phyloP scores from a whole-genome alignment of 1,140 invertebrate species.

The Euura lappo region DNA sequence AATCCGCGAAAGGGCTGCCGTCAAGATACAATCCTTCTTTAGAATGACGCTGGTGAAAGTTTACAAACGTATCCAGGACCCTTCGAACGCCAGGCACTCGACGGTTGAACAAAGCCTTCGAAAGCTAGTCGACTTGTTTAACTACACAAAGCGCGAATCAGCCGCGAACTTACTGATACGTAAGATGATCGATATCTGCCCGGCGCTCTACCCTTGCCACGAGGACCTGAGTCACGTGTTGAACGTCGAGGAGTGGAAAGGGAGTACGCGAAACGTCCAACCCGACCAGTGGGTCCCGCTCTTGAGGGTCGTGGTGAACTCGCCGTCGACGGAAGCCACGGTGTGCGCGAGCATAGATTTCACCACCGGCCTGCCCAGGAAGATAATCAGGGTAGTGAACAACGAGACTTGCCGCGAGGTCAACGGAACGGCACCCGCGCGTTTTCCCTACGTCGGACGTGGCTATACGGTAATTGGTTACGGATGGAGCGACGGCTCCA shows the following conservation, averaged over 20 bases:
- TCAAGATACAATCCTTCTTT: constrained; percentile 34
- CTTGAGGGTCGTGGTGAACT: constrained; percentile 26
- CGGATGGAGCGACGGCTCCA: constrained; percentile 32
- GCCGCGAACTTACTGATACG: constrained; percentile 23
- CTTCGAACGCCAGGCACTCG: constrained; percentile 21
- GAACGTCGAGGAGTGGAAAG: constrained; percentile 28
- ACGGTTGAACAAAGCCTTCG: constrained; percentile 18
- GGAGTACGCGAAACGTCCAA: constrained; percentile 18
- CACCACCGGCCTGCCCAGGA: constrained; percentile 35
- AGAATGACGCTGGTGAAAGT: constrained; percentile 27
- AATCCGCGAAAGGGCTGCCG: constrained; percentile 20
- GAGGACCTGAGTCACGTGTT: constrained; percentile 33
- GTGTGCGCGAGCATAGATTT: constrained; percentile 37
- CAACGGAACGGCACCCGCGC: constrained; percentile 31
- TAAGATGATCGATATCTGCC: constrained; percentile 8
- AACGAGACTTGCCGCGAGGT: constrained; percentile 46
- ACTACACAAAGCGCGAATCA: constrained; percentile 23
- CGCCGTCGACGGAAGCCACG: background rate
- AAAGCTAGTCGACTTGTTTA: constrained; percentile 27
- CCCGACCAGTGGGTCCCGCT: constrained; percentile 33
- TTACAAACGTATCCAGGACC: constrained; percentile 29
- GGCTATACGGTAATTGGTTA: constrained; percentile 53
- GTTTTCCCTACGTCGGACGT: constrained; percentile 29
- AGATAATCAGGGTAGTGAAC: constrained; percentile 44
- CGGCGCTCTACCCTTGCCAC: constrained; percentile 27